phyloP scores from a whole-genome alignment of 2,113 vertebrate species.

The Craseonycteris thonglongyai region DNA sequence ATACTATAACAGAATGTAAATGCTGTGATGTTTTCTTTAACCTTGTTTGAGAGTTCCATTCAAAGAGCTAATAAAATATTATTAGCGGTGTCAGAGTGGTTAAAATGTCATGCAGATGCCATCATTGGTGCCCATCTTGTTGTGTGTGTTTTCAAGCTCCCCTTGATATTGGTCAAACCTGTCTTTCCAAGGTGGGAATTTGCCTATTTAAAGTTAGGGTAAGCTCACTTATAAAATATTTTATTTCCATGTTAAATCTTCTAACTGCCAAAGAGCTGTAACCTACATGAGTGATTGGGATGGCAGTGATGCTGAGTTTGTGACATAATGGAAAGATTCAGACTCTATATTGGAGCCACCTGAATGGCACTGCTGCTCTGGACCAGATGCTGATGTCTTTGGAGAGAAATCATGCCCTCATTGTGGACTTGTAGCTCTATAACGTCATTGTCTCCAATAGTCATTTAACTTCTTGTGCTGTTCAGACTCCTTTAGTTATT shows the following conservation, averaged over 20 bases:
- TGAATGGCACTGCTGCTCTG: neutral
- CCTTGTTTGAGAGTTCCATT: neutral
- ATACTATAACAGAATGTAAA: neutral
- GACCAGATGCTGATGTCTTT: neutral
- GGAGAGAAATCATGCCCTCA: neutral
- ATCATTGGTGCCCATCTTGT: neutral
- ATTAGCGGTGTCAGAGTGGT: neutral
- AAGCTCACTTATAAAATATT: neutral
- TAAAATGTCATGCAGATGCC: neutral
- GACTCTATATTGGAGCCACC: neutral
- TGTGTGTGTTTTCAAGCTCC: neutral
- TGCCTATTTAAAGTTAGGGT: neutral
- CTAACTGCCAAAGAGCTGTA: neutral
- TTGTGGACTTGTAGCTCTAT: neutral
- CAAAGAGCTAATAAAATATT: neutral
- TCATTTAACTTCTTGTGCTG: neutral
- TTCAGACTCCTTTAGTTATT: neutral
- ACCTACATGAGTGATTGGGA: neutral
- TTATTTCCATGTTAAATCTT: neutral
- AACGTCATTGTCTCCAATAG: neutral
- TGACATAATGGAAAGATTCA: neutral
- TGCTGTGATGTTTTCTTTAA: neutral
- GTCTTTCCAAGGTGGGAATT: neutral
- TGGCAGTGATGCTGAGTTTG: neutral
- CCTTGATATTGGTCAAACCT: neutral